Percentiles rank a stretch among this genome's conserved stretches.
These are phyloP conservation scores for Tragelaphus scriptus DNA, from an alignment of 2,113 vertebrate genomes.

Conservation along the genomic window DNA sequence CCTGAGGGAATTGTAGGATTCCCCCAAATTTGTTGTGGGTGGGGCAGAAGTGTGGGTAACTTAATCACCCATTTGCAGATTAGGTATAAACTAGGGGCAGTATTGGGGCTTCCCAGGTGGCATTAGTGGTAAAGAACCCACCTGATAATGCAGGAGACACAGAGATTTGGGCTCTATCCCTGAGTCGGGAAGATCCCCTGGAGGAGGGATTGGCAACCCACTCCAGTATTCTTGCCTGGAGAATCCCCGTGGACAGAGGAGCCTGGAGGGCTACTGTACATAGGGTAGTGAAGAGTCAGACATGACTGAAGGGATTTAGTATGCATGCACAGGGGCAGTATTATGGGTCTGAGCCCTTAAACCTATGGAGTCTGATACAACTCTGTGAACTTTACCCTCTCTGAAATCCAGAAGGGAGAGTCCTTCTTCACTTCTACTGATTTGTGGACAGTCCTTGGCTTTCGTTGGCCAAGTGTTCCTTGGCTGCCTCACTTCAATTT, in stretches of 20 bases:
- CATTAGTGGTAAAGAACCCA: background rate
- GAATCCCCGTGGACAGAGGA: background rate
- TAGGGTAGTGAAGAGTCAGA: background rate
- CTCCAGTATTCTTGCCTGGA: background rate
- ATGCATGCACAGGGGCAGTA: background rate
- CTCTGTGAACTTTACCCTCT: background rate
- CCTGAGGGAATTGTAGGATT: background rate
- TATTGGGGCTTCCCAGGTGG: background rate
- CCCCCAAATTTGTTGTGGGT: background rate
- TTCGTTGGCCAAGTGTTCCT: background rate
- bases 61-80: background rate
- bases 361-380: background rate
- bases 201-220: background rate
- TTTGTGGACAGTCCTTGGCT: background rate
- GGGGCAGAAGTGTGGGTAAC: background rate
- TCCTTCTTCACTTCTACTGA: too few species aligned
- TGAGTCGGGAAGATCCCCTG: background rate
- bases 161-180: background rate
- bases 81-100: background rate
- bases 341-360: background rate
- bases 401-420: background rate
- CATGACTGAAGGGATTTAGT: background rate
- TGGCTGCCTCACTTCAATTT: background rate
- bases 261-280: background rate
- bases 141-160: background rate